phyloP scores from a whole-genome alignment of 1,140 invertebrate genomes.

The Pissodes strobi region DNA sequence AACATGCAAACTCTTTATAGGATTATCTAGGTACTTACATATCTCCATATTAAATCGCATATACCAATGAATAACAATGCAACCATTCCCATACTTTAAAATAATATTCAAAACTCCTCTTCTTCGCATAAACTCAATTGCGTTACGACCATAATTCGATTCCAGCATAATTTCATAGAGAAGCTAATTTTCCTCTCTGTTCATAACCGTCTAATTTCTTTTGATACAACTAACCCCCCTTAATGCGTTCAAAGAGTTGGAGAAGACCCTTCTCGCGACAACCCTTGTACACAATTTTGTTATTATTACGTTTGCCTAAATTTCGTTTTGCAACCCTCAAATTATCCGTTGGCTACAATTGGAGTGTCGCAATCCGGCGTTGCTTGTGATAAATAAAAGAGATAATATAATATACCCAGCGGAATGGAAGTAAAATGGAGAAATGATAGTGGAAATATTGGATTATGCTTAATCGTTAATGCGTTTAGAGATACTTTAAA shows the following conservation, averaged over 20 bases:
- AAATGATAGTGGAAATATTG: no score
- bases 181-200: constrained; percentile 16
- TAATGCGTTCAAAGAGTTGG: constrained; percentile 10
- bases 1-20: no score
- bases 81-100: no score
- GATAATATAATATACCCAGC: neutral
- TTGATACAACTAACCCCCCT: constrained; percentile 7
- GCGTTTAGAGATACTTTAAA: no score
- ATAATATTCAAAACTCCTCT: no score
- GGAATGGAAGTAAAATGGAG: no score
- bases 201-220: constrained; percentile 20
- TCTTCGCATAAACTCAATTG: no score
- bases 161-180: constrained; percentile 8
- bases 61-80: no score
- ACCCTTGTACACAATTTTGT: constrained; percentile 23
- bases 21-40: no score
- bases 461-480: no score
- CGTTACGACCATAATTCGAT: constrained; percentile 12
- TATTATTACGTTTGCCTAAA: constrained; percentile 25
- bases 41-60: no score
- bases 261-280: constrained; percentile 8
- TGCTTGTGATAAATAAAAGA: neutral
- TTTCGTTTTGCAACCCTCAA: constrained; percentile 14
- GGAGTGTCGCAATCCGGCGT: neutral
- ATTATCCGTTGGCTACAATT: neutral